Base-by-base conservation (phyloP, 2,888 invertebrate genomes). In the Heteropelma amictum region DNA sequence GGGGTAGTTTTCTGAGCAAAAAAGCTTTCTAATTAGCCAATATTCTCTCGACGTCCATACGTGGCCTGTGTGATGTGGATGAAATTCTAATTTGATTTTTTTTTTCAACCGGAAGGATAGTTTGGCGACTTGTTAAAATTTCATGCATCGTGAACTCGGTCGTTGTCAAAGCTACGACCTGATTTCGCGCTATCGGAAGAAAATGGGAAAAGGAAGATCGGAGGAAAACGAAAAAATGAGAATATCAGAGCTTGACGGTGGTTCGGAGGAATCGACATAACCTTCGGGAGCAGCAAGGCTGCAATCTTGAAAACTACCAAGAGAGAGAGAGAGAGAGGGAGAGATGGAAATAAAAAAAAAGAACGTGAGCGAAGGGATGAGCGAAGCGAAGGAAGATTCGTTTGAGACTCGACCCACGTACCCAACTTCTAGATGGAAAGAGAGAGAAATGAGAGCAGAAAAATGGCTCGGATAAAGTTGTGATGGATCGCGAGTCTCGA, bases 341-440 rank as follows among this genome's bases (percentile, higher is more conserved):
- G 19, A 33, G 38, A 60, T 42, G 17, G 35, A 45, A 21, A 35
- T 35, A 21, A 17, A 51, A 28, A 51, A 10, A 49, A 14, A 6
- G 28, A 40, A 51, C 7, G 28, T 10, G 40, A 26, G 42, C 7
- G 49, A 23, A 38, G 51, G 63, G 56, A 47, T 49, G 58, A 73
- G 53, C 42, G 58, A 64, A 73, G 68, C 47, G 58, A 73, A 53
- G 54, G 68, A 21, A 69, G 40, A 42, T 53, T 68, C 63, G 58
- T 73, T 73, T 73, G 49, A 63, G 56, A 69, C 68, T 63, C 73
- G 56, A 58, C 7, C 45, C 73, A 69, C 73, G 73, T 73, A 69
- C 72, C 23, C 40, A 54, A 49, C 54, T 51, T 28, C 26, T 23
- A 63, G 49, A 60, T 60, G 30, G 45, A 38, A 42, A 45, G 19